Base-by-base conservation (phyloP, 1,140 invertebrate species). In the Drosophila pandora region DNA sequence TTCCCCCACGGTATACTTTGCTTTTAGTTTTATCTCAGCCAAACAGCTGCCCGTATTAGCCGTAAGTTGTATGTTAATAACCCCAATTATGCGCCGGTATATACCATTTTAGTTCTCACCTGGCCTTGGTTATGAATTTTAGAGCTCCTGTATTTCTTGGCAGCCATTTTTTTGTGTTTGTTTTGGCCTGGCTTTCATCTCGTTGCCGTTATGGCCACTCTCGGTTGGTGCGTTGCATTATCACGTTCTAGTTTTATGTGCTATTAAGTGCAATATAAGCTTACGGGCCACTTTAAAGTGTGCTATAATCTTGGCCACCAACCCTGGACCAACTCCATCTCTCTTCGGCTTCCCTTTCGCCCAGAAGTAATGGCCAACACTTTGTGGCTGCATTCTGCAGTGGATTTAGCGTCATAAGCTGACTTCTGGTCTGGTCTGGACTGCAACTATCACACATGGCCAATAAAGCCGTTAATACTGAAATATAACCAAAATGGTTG, bases 201-300 rank as follows among this genome's bases (percentile, higher is more conserved):
- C 17, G 57, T 8, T 43, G 32, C 12, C 37, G 41, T 76, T 78
- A 78, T 75, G 74, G 62, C 58, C 74, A 87, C 82, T 75, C 75
- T 81, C 49, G 74, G 59, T 13, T 68, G 82, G 78, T 87, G 74
- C 74, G 79, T 82, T 85, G 82, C 82, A 85, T 85, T 85, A 85
- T 85, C 82, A 85, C 82, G 82, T 87, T 54, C 54, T 71, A 75
- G 73, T 87, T 85, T 85, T 87, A 85, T 85, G 74, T 85, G 82
- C 82, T 85, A 85, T 85, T 85, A 85, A 85, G 82, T 85, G 82
- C 82, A 71, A 75, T 72, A 87, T 85, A 78, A 87, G 82, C 74
- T 85, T 68, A 85, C 69, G 74, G 30, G 74, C 64, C 78, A 37
- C 78, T 80, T 82, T 78, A 85, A 87, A 85, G 74, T 78, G 53